Evolutionary conservation across 2,888 invertebrate genomes (phyloP), one percentile per base, ranked within the genome.

Genomic region (Alviniconcha strummeri): DNA sequence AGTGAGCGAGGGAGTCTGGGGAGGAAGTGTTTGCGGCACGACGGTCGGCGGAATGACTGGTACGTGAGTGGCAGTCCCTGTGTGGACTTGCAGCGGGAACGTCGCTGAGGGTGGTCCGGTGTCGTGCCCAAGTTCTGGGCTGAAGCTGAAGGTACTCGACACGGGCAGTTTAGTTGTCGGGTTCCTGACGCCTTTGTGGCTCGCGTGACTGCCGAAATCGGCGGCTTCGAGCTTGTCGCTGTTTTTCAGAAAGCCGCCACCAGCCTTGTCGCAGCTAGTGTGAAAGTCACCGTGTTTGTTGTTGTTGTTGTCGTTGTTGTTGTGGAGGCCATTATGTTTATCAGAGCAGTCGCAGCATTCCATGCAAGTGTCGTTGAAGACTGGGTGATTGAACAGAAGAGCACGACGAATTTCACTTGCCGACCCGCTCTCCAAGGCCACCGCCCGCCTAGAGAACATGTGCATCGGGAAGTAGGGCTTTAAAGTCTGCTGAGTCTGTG

Each of bases 341-440:
- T 36, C 36, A 36, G 36, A 36, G 77, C 17, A 55, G 8, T 56
- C 54, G 15, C 8, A 36, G 36, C 60, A 60, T 11, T 4, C 60
- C 60, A 13, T 13, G 13, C 60, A 60, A 60, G 60, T 13, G 54
- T 80, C 69, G 54, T 54, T 13, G 8, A 52, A 69, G 1, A 82
- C 77, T 5, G 82, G 77, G 13, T 82, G 82, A 69, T 82, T 82
- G n/a, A n/a, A 64, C 17, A 82, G 82, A 54, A 82, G 57, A 19
- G 77, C 82, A 9, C 82, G 76, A 9, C 82, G 82, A 9, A 82
- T 77, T 19, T 82, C 82, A 19, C 19, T 69, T 67, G 69, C 82
- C 17, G 77, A 69, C 4, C 77, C 82, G n/a, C n/a, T 80, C n/a
- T 80, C 55, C 13, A n/a, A 54, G 7, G 52, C 17, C 15, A 36